Percentiles rank a stretch among this genome's conserved stretches.
phyloP scores from a whole-genome alignment of 2,888 invertebrate species.

The Molanna angustata region DNA sequence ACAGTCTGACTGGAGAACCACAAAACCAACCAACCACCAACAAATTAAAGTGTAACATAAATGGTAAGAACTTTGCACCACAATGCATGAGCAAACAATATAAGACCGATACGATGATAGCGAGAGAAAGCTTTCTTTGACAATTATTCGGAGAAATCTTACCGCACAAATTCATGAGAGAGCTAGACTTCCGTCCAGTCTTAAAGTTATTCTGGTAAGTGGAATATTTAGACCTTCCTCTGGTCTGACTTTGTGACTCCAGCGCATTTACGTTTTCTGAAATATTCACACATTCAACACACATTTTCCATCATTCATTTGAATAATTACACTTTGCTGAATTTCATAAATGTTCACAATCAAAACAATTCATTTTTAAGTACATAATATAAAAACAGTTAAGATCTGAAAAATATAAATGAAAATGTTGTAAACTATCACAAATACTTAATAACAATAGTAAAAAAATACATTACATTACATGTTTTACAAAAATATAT shows the following conservation, averaged over 20 bases:
- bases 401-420: no score
- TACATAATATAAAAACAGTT: no score
- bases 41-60: constrained; percentile 29
- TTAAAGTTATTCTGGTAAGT: constrained; percentile 85
- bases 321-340: no score
- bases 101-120: constrained; percentile 30
- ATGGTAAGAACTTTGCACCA: constrained; percentile 26
- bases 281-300: constrained; percentile 39
- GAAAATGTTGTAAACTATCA: no score
- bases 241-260: constrained; percentile 69
- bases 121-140: constrained; percentile 30
- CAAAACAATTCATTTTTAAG: no score
- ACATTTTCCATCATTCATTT: constrained; percentile 23
- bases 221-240: constrained; percentile 81
- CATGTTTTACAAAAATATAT: no score
- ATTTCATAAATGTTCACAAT: no score
- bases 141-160: constrained; percentile 57
- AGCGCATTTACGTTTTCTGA: constrained; percentile 80
- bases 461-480: no score
- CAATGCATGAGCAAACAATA: constrained; percentile 22
- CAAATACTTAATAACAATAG: no score
- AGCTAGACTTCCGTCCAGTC: constrained; percentile 86
- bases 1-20: constrained; percentile 18
- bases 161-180: constrained; percentile 95
- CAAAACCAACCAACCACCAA: constrained; percentile 31